phyloP scores from a whole-genome alignment of 2,113 vertebrate genomes.

The Scomber japonicus region DNA sequence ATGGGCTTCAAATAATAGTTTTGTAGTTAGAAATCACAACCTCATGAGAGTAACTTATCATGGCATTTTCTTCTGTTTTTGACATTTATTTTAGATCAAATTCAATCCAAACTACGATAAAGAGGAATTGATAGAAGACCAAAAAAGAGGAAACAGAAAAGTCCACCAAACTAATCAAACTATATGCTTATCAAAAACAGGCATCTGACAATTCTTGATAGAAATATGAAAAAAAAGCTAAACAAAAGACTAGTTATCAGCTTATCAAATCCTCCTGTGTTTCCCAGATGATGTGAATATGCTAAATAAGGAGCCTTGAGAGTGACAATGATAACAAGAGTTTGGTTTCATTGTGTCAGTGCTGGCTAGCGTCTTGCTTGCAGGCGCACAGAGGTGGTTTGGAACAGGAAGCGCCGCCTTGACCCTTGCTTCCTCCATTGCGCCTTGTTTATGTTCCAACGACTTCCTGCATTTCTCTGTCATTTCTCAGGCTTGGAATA shows the following conservation, averaged over 20 bases:
- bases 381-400: constrained; percentile 64
- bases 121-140: neutral
- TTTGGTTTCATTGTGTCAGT: constrained; percentile 9
- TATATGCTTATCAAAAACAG: neutral
- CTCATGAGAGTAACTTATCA: neutral
- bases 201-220: neutral
- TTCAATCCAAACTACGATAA: neutral
- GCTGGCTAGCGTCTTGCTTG: constrained; percentile 34
- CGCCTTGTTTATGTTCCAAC: constrained; percentile 82
- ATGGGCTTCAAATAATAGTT: neutral
- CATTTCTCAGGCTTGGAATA: constrained; percentile 76
- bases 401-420: constrained; percentile 85
- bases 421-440: constrained; percentile 86
- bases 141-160: neutral
- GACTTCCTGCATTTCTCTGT: constrained; percentile 83
- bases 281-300: neutral
- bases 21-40: too few species aligned
- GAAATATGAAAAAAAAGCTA: too few species aligned
- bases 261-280: neutral
- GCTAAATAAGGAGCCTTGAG: neutral
- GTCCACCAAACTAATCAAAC: neutral
- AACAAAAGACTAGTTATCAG: neutral
- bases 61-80: neutral
- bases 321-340: constrained; percentile 5
- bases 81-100: neutral